Evolutionary conservation across 64 coral and sea anemone genomes (phyloP), one percentile per base, ranked within the genome.

Genomic region (Anthopleura sola): DNA sequence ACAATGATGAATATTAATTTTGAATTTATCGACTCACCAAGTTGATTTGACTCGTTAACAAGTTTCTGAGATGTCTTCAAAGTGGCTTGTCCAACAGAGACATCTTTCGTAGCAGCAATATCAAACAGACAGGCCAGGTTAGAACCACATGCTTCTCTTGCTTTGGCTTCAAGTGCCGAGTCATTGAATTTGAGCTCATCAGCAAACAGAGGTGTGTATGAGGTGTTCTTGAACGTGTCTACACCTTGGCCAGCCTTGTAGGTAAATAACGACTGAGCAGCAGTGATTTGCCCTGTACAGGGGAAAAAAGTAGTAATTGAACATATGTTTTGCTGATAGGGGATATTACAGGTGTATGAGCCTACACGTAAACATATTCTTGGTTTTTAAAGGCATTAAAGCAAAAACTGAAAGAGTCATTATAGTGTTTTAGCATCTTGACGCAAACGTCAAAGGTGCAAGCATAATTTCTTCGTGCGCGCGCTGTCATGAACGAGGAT

Each of bases 61-160:
- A 89, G 36, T 60, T 84, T 64, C 21, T 24, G 33, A 20, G 20
- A 54, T 18, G 83, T 84, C 6, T 68, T 34, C 69, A 83, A 83
- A 4, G 88, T 83, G 82, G 37, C 88, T 37, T 75, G 1, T n/a
- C 88, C 88, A 55, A 89, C 48, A 38, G 88, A 89, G 8, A 84
- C 31, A 34, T 89, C 48, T 40, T 89, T 89, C 0, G 88, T 89
- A 26, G 81, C 64, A 23, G 88, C 88, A 16, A 57, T 80, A 38
- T 89, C 88, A 76, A 75, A 89, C 49, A 89, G 60, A 53, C 88
- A 89, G 1, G 82, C 88, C 12, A 39, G 17, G 36, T 89, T 51
- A 28, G 51, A 49, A 9, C 68, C 88, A 77, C 88, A 89, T 6
- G 12, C 23, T 12, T 26, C 62, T 57, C 69, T 36, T 37, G 88